Percentiles rank a stretch among this genome's conserved stretches.
Conservation (phyloP, 2,113 vertebrate species). For the Microcebus murinus region DNA sequence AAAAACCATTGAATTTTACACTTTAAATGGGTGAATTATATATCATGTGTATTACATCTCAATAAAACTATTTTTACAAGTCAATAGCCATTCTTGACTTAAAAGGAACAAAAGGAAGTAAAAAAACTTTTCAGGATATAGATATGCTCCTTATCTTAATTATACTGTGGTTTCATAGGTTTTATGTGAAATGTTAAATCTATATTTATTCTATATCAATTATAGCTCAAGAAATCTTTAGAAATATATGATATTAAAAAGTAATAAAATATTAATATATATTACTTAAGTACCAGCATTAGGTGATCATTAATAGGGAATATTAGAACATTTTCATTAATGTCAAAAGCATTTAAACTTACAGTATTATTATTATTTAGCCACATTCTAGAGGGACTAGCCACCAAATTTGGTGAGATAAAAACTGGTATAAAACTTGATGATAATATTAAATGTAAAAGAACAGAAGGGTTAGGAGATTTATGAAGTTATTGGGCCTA, state of each 20-base stretch:
- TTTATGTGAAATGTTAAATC: not conserved
- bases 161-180: too few species aligned
- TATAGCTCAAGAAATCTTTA: not conserved
- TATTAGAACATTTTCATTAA: not conserved
- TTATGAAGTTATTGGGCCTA: not conserved
- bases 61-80: not conserved
- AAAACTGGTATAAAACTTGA: not conserved
- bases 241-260: not conserved
- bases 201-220: not conserved
- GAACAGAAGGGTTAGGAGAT: not conserved
- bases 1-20: not conserved
- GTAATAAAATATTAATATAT: not conserved
- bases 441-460: not conserved
- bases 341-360: not conserved
- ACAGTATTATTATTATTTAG: not conserved
- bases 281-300: not conserved
- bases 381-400: not conserved
- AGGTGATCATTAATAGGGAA: not conserved
- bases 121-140: not conserved
- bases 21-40: not conserved
- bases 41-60: not conserved
- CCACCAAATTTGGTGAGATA: not conserved
- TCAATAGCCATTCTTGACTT: not conserved
- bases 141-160: not conserved
- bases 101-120: not conserved